These are phyloP conservation scores for Ophraella communa DNA, from an alignment of 2,888 invertebrate genomes.

Conservation along the genomic window DNA sequence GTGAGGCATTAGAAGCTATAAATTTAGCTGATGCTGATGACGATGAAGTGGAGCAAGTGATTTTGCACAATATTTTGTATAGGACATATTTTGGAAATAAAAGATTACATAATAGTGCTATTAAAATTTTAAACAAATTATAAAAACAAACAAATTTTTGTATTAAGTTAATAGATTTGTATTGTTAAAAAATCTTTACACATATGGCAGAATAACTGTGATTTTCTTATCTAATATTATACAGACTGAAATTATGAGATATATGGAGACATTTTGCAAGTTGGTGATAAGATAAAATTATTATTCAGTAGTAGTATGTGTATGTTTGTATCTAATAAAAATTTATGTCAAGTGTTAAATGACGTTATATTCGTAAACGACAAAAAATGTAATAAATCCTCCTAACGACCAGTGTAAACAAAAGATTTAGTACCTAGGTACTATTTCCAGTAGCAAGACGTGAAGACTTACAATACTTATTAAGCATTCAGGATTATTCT, in stretches of 20 bases:
- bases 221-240: constrained; percentile 3
- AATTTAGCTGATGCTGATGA: too few species aligned
- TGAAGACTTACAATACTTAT: not conserved
- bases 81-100: too few species aligned
- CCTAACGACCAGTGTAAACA: constrained; percentile 14
- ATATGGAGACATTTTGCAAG: constrained; percentile 19
- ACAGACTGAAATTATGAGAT: not conserved
- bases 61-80: too few species aligned
- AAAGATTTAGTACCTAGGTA: constrained; percentile 15
- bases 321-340: constrained; percentile 17
- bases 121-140: not conserved
- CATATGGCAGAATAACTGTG: not conserved
- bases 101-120: not conserved
- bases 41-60: too few species aligned
- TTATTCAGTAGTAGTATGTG: constrained; percentile 12
- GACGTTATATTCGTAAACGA: constrained; percentile 21
- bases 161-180: not conserved
- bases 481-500: not conserved
- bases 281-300: constrained; percentile 26
- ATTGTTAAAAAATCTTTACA: not conserved
- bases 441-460: constrained; percentile 10
- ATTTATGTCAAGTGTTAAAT: constrained; percentile 26
- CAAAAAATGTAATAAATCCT: constrained; percentile 22
- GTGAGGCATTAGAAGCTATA: too few species aligned
- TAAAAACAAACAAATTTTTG: not conserved